Percentiles rank a stretch among this genome's conserved stretches.
Conservation (phyloP, 2,888 invertebrate species). For the Aleiodes testaceus region DNA sequence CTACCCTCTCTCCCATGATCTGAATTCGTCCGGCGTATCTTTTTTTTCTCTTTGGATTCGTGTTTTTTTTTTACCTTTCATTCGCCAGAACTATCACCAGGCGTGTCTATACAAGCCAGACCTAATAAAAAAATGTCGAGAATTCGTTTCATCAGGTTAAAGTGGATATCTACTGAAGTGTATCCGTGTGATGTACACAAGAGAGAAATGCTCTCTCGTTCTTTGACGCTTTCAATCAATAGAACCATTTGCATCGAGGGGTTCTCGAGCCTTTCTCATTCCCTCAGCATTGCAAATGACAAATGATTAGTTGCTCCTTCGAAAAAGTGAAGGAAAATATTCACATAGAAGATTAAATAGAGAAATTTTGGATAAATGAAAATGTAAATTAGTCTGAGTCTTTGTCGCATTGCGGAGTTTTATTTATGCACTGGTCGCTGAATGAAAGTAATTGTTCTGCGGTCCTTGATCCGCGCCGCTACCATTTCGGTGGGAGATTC, state of each 20-base stretch:
- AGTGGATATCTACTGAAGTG: constrained; percentile 33
- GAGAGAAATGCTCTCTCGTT: constrained; percentile 33
- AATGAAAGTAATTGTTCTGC: constrained; percentile 59
- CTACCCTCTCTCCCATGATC: constrained; percentile 55
- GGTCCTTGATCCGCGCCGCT: constrained; percentile 52
- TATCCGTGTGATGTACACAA: constrained; percentile 35
- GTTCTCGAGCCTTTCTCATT: constrained; percentile 7
- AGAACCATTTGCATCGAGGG: constrained; percentile 47
- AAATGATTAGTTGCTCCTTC: constrained; percentile 31
- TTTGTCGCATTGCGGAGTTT: constrained; percentile 38
- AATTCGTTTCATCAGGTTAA: constrained; percentile 50
- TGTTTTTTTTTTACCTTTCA: constrained; percentile 36
- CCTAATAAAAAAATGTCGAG: constrained; percentile 52
- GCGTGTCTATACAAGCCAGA: constrained; percentile 42
- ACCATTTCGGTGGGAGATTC: constrained; percentile 44
- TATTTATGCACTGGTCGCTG: constrained; percentile 62
- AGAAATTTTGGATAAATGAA: constrained; percentile 14
- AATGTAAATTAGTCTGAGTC: constrained; percentile 55
- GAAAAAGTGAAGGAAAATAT: constrained; percentile 7
- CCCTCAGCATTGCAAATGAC: constrained; percentile 27
- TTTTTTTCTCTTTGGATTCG: constrained; percentile 17
- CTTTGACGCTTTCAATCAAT: constrained; percentile 45
- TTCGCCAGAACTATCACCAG: constrained; percentile 29
- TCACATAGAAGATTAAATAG: constrained; percentile 1
- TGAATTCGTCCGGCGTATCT: constrained; percentile 68